Evolutionary conservation across 1,140 invertebrate genomes (phyloP).

Genomic region (Helicoverpa zea): DNA sequence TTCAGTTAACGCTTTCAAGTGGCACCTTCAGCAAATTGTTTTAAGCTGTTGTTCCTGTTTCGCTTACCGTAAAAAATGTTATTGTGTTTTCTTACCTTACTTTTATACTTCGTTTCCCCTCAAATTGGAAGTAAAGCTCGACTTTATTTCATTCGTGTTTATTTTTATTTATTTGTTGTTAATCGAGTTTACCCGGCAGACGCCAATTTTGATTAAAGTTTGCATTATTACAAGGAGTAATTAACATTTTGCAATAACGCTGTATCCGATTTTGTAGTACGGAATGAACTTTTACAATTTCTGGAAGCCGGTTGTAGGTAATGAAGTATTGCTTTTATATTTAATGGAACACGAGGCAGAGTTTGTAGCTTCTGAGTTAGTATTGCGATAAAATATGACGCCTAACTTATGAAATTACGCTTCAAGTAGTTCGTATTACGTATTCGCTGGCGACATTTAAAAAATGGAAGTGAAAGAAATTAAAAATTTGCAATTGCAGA

Average conservation of each 20-base stretch:
- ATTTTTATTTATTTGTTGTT: slow-evolving; percentile 53
- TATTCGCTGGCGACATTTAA: slow-evolving; percentile 74
- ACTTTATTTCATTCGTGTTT: slow-evolving; percentile 40
- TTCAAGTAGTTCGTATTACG: slow-evolving; percentile 65
- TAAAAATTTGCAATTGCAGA: slow-evolving; percentile 71
- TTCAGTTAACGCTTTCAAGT: slow-evolving; percentile 78
- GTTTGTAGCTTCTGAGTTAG: background rate
- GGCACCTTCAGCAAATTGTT: slow-evolving; percentile 71
- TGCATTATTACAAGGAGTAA: slow-evolving; percentile 49
- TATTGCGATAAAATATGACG: slow-evolving; percentile 32
- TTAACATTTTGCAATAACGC: slow-evolving; percentile 42
- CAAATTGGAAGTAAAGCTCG: slow-evolving; percentile 47
- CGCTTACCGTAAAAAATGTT: slow-evolving; percentile 76
- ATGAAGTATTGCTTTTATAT: slow-evolving; percentile 28
- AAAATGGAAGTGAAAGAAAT: slow-evolving; percentile 76
- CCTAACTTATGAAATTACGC: slow-evolving; percentile 61
- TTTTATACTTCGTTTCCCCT: slow-evolving; percentile 68
- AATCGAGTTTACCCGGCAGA: slow-evolving; percentile 59
- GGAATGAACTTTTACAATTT: slow-evolving; percentile 21
- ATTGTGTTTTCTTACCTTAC: slow-evolving; percentile 64
- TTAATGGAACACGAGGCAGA: slow-evolving; percentile 5
- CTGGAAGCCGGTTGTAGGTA: slow-evolving; percentile 19
- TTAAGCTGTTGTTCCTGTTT: slow-evolving; percentile 70
- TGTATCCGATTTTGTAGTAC: slow-evolving; percentile 15
- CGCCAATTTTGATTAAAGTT: slow-evolving; percentile 64